Evolutionary conservation across 64 coral and sea anemone species (phyloP).

Genomic region (Acropora tenuis): DNA sequence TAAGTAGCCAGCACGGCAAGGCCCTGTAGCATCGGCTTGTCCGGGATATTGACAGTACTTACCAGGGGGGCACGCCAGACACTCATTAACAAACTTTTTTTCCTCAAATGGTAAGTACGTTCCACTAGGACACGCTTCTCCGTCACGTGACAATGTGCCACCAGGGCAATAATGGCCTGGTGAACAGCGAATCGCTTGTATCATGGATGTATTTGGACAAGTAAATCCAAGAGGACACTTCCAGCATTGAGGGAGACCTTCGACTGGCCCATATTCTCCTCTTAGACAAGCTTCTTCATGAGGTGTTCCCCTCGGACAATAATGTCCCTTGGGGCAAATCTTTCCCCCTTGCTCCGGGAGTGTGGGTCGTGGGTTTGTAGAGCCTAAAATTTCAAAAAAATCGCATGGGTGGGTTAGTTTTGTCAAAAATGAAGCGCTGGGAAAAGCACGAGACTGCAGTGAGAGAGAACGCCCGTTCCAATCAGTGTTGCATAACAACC

Average conservation of each 20-base stretch:
- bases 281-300: conserved; percentile 78
- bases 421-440: too few species aligned
- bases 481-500: too few species aligned
- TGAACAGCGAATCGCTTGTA: conserved; percentile 69
- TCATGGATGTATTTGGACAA: conserved; percentile 82
- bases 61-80: conserved; percentile 74
- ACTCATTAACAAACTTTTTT: conserved; percentile 78
- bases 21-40: conserved; percentile 61
- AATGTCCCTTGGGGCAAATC: conserved; percentile 84
- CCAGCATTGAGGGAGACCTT: conserved; percentile 51
- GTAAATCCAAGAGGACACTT: conserved; percentile 78
- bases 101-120: conserved; percentile 73
- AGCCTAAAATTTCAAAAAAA: conserved; percentile 64
- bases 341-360: conserved; percentile 73
- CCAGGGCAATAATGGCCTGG: conserved; percentile 87
- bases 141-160: conserved; percentile 41
- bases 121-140: conserved; percentile 78
- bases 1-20: conserved; percentile 76
- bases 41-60: conserved; percentile 82
- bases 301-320: conserved; percentile 80
- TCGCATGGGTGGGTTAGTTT: background rate
- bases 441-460: too few species aligned
- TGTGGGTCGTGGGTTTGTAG: conserved; percentile 78
- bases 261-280: conserved; percentile 63
- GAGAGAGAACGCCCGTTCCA: too few species aligned